These are phyloP conservation scores for Glaucomys volans DNA, from an alignment of 2,113 vertebrate genomes.

Conservation along the genomic window DNA sequence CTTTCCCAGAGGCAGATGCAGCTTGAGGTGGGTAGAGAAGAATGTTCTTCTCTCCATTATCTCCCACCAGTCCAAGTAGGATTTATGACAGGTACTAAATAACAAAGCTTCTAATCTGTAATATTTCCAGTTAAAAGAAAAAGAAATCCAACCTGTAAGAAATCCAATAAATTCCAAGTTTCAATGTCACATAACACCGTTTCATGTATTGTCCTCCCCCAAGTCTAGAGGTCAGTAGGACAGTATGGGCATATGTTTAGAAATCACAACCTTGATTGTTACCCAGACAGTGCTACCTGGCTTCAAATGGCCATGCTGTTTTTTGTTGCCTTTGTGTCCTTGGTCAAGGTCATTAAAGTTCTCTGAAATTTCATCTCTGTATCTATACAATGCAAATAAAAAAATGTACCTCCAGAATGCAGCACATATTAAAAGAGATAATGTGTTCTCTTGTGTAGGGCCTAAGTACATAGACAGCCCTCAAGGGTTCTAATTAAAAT, in stretches of 20 bases:
- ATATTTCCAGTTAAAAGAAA: not conserved
- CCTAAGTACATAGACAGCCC: not conserved
- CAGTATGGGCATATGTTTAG: not conserved
- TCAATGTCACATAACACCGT: not conserved
- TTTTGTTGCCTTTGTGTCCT: not conserved
- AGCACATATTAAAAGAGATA: constrained; percentile 35
- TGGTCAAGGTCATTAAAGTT: not conserved
- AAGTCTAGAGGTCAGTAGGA: not conserved
- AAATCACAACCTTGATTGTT: not conserved
- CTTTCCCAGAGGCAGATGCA: not conserved
- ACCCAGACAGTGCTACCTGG: not conserved
- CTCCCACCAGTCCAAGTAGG: not conserved
- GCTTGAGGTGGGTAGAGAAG: not conserved
- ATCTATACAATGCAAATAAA: not conserved
- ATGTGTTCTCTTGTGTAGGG: not conserved
- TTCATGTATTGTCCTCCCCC: not conserved
- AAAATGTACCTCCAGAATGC: not conserved
- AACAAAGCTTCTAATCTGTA: not conserved
- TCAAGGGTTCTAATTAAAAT: not conserved
- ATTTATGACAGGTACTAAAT: not conserved
- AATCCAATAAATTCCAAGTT: not conserved
- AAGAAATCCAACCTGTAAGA: not conserved
- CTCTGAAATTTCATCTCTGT: not conserved
- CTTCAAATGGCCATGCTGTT: not conserved
- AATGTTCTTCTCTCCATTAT: not conserved